Evolutionary conservation across 2,888 invertebrate species (phyloP).

Genomic region (Podotricha telesiphe): DNA sequence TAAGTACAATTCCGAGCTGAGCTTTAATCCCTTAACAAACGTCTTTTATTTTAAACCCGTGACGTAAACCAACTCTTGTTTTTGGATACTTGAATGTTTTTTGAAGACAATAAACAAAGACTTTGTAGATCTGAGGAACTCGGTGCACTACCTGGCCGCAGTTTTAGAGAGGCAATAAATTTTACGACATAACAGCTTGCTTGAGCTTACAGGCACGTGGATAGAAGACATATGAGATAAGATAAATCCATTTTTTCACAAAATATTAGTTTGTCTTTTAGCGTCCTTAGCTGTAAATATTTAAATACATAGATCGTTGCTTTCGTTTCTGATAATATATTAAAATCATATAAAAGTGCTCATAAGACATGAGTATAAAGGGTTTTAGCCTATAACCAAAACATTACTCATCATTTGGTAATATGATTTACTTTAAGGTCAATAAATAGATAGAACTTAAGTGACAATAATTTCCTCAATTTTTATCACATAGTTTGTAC

Average conservation of each 20-base stretch:
- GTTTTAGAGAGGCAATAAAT: slow-evolving; percentile 42
- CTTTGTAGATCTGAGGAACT: slow-evolving; percentile 32
- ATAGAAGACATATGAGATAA: slow-evolving; percentile 28
- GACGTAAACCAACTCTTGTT: slow-evolving; percentile 69
- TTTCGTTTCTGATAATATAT: neutral
- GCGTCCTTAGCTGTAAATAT: neutral
- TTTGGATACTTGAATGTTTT: slow-evolving; percentile 53
- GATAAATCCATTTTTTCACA: slow-evolving; percentile 23
- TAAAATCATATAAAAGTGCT: neutral
- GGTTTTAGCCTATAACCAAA: no score
- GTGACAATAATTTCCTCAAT: no score
- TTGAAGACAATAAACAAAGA: slow-evolving; percentile 37
- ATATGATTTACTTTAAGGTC: no score
- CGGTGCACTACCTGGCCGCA: slow-evolving; percentile 37
- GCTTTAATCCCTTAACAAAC: slow-evolving; percentile 73
- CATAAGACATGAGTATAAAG: no score
- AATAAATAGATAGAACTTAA: no score
- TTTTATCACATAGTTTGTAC: slow-evolving; percentile 21
- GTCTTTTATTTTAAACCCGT: slow-evolving; percentile 73
- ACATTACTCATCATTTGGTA: no score
- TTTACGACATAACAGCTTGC: slow-evolving; percentile 30
- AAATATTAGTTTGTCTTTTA: slow-evolving; percentile 23
- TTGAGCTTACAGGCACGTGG: slow-evolving; percentile 39
- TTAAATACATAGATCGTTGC: neutral
- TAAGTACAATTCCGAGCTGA: slow-evolving; percentile 67